Base-by-base conservation (phyloP, 2,888 invertebrate genomes). In the Eupithecia abbreviata region DNA sequence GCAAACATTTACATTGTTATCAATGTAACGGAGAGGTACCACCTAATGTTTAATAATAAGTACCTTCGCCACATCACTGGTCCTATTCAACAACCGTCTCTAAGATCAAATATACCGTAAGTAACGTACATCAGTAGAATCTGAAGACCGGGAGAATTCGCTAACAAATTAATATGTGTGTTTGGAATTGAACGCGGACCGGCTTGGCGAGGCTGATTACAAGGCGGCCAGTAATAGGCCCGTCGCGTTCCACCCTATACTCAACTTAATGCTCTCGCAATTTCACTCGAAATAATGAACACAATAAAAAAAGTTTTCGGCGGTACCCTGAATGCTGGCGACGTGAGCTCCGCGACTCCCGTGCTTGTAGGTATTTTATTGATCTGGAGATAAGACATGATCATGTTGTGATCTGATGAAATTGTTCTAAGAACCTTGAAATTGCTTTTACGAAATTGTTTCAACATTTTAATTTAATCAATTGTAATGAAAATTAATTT, bases 181-280 rank as follows among this genome's bases (percentile, higher is more conserved):
- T 82, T 84, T 82, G 84, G 79, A 84, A 84, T 85, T 85, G 87
- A 86, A 85, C 84, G 87, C 87, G 86, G 86, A 85, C 86, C 89
- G 89, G 86, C 88, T 86, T 85, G 86, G 89, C 88, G 84, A 81
- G 88, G 89, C 89, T 91, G 95, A 95, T 95, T 93, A 95, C 90
- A 95, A 92, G 92, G 92, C 92, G 85, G 89, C 78, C 83, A 86
- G 91, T 93, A 93, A 94, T 93, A 90, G 90, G 87, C 84, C 90
- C 90, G 89, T 87, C 90, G 91, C 89, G 90, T 89, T 91, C 90
- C 92, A 94, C 93, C 94, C 94, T 93, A 94, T 93, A 95, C 91
- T 94, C 94, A 94, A 91, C 89, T 92, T 94, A 94, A 94, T 94
- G 93, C 94, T 93, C 94, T 94, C 94, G 94, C 95, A 94, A 94